These are phyloP conservation scores for Serilophus lunatus DNA, from an alignment of 2,113 vertebrate species.

Conservation along the genomic window DNA sequence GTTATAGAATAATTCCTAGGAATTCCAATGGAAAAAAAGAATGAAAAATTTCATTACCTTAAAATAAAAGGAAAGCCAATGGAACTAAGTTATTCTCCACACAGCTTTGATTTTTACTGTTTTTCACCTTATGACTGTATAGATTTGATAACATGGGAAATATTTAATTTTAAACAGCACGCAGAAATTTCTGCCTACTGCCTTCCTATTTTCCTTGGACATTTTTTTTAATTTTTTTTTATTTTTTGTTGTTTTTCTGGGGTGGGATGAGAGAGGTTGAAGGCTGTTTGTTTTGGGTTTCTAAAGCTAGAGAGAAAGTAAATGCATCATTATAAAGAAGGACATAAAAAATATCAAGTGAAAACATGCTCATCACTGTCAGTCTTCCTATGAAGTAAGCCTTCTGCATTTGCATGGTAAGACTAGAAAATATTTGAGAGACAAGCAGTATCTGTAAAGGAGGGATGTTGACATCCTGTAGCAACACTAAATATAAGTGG, in stretches of 20 bases:
- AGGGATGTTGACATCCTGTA: background rate
- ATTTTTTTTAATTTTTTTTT: background rate
- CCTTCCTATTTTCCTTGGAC: background rate
- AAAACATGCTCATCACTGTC: background rate
- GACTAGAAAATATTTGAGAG: background rate
- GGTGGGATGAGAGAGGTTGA: background rate
- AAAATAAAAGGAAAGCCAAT: background rate
- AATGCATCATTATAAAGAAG: background rate
- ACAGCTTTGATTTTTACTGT: background rate
- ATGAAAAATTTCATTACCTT: background rate
- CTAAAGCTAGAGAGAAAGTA: background rate
- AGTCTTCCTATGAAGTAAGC: background rate
- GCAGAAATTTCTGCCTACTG: background rate
- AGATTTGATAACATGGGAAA: background rate
- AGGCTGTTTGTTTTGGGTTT: background rate
- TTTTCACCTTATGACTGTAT: background rate
- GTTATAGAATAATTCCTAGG: background rate
- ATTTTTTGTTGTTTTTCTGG: background rate
- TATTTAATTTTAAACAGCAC: background rate
- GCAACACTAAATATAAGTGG: background rate
- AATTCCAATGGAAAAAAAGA: background rate
- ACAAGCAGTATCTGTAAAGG: background rate
- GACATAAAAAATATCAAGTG: background rate
- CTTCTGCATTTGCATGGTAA: background rate
- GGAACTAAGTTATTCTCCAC: background rate